Evolutionary conservation across 2,113 vertebrate genomes (phyloP), one percentile per base, ranked within the genome.

Genomic region (Aplodontia rufa): DNA sequence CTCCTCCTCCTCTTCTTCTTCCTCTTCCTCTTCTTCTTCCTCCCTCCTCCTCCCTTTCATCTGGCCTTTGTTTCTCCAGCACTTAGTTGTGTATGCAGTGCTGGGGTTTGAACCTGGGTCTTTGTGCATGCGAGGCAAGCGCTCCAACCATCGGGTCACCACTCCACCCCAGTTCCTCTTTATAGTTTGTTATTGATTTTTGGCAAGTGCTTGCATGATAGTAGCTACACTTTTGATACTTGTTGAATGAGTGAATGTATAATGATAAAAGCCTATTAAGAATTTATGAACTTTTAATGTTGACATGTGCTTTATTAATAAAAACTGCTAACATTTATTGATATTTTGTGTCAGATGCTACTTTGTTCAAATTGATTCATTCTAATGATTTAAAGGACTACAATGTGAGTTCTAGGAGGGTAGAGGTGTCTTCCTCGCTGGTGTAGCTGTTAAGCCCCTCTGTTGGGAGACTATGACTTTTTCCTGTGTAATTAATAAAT

Each of bases 281-380:
- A 81, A 78, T 87, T 53, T 16, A 49, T n/a, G 90, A 80, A 53
- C 32, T 64, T 74, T 91, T 69, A 81, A 47, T 28, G 12, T 3
- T 16, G 12, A 14, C 55, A 11, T 88, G 12, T 26, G 35, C 78
- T 76, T 94, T 94, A 81, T 6, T 86, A 45, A 66, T 42, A 66
- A 90, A 89, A 87, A 19, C 68, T 68, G 37, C 3, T 62, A 30
- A 32, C 32, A 81, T 89, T 74, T 83, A n/a, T 26, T 45, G 45
- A 82, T 78, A 82, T 58, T 89, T 80, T 86, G 9, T 75, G 66
- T 91, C 64, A 94, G 84, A 69, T 76, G 47, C 10, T 82, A n/a
- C 75, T 64, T 81, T 92, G 35, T 92, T 92, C 20, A 74, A 62
- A 37, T n/a, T 85, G 37, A 93, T 72, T 83, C 17, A 55, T 42